phyloP scores from a whole-genome alignment of 2,797 vertebrate species.

The Lutra lutra region DNA sequence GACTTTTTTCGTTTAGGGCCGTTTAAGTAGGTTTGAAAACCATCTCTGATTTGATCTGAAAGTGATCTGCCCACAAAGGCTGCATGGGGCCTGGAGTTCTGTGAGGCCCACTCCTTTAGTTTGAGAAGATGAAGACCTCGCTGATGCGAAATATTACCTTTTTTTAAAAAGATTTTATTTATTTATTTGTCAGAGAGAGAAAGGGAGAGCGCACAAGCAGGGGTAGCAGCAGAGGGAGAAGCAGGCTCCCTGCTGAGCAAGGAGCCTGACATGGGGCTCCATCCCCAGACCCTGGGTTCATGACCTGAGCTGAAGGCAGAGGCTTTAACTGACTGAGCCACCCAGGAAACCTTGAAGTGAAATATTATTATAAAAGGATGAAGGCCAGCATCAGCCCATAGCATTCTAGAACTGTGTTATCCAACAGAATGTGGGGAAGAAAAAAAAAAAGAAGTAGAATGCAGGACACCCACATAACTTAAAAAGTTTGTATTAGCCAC shows the following conservation, averaged over 20 bases:
- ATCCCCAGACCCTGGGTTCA: too few species aligned
- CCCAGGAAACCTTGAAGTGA: not conserved
- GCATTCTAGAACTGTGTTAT: not conserved
- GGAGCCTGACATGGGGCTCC: too few species aligned
- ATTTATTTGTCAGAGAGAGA: too few species aligned
- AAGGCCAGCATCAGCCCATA: not conserved
- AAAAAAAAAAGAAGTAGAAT: not conserved
- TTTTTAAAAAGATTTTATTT: too few species aligned
- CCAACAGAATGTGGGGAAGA: not conserved
- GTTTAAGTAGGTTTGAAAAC: slow-evolving; percentile 18
- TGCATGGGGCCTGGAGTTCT: not conserved
- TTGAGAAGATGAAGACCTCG: not conserved
- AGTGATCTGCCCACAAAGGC: not conserved
- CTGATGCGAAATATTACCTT: not conserved
- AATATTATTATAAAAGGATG: not conserved
- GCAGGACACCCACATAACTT: accelerated
- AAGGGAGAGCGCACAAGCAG: too few species aligned
- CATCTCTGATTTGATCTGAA: not conserved
- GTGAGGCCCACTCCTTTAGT: not conserved
- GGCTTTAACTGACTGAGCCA: too few species aligned
- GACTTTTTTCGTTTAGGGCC: not conserved
- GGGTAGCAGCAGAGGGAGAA: too few species aligned
- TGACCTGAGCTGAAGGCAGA: too few species aligned
- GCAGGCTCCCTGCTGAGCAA: too few species aligned
- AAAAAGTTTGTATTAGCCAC: not conserved